Evolutionary conservation across 2,797 vertebrate species (phyloP), one percentile per base, ranked within the genome.

Genomic region (Tiaroga cobitis): DNA sequence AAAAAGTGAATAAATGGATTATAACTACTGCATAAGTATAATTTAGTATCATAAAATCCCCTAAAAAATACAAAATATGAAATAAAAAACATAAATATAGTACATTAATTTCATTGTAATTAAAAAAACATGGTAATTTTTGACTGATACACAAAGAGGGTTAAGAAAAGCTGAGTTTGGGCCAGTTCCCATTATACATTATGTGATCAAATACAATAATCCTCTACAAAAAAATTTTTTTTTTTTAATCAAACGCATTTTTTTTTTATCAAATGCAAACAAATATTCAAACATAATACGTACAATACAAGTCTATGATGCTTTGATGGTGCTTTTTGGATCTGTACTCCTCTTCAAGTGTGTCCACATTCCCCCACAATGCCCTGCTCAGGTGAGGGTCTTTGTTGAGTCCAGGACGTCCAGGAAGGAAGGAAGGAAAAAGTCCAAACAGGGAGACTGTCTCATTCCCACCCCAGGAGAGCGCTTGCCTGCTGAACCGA

Each of bases 381-480:
- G 56, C 61, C n/a, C 16, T 61, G 43, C 82, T 89, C 88, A 88
- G 85, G 80, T 86, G 79, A 91, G 21, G 54, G 81, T 86, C 79
- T 88, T 86, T 86, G 87, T 80, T 84, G 70, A 51, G 78, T 68
- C 51, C 70, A 83, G 86, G 88, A 90, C 79, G n/a, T 61, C n/a
- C 65, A 76, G 88, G 83, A 87, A 89, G 87, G 67, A 90, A 88
- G 81, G 83, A 88, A 82, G 86, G 46, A 49, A 49, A 49, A 89
- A 77, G 85, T 86, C 87, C 82, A 89, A 86, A 89, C 76, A 85
- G 29, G 85, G 83, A 70, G 83, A 19, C 82, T 79, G 59, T 15
- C 68, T 83, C 72, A 85, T 39, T 29, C 69, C 86, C 59, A 79
- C 78, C 85, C 88, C 63, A 34, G 81, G 82, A 87, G 83, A 69